Percentiles rank a stretch among this genome's conserved stretches.
Conservation (phyloP, 1,140 invertebrate species). For the Nymphalis io region DNA sequence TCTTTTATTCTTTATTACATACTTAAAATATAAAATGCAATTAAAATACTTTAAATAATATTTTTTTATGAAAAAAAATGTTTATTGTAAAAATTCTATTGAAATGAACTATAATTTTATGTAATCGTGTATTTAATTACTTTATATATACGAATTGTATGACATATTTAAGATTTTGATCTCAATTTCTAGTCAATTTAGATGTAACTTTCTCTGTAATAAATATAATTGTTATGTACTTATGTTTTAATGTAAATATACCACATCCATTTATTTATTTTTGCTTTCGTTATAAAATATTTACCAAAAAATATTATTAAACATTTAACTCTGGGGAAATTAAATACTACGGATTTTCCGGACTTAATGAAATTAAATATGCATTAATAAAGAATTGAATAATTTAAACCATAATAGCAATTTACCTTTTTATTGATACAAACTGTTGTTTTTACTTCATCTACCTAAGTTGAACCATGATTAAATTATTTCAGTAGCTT, state of each 20-base stretch:
- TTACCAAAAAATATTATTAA: too few species aligned
- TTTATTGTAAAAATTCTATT: not conserved
- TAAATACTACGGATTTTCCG: not conserved
- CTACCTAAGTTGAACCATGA: too few species aligned
- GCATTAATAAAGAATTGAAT: conserved; percentile 1
- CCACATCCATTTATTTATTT: not conserved
- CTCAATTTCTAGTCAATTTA: conserved; percentile 32
- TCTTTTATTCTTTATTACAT: too few species aligned
- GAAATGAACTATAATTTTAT: conserved; percentile 3
- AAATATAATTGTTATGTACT: conserved; percentile 13
- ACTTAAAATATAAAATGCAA: too few species aligned
- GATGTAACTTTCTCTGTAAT: conserved; percentile 13
- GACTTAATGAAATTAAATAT: not conserved
- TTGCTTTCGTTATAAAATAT: not conserved
- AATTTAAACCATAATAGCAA: not conserved
- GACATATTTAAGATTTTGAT: conserved; percentile 23
- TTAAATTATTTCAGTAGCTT: too few species aligned
- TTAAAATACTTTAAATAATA: too few species aligned
- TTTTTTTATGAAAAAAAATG: too few species aligned
- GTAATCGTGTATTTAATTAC: not conserved
- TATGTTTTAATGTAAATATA: conserved; percentile 4
- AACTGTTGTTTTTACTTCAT: too few species aligned
- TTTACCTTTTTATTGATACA: too few species aligned
- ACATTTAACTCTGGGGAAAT: not conserved
- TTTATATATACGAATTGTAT: not conserved